These are phyloP conservation scores for Lytechinus pictus DNA, from an alignment of 35 echinoderm and acorn worm species.

Conservation along the genomic window DNA sequence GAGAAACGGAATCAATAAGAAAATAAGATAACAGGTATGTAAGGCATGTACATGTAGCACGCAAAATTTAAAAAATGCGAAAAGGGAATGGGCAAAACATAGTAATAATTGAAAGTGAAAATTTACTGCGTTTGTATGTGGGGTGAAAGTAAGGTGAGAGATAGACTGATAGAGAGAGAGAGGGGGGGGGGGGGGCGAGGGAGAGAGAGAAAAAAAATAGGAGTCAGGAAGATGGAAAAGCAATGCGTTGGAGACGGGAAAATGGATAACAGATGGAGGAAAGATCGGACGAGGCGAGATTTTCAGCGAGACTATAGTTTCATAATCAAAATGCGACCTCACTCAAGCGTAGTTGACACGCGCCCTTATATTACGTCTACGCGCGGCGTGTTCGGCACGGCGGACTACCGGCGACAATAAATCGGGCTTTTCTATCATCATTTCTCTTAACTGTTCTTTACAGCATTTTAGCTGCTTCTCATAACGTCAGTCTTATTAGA, in stretches of 20 bases:
- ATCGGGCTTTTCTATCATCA: background rate
- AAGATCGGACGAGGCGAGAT: background rate
- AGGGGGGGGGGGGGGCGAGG: background rate
- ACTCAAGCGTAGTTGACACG: background rate
- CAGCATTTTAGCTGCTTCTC: no score
- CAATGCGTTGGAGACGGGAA: background rate
- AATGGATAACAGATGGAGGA: slow-evolving; percentile 18
- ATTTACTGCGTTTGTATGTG: no score
- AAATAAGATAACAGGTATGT: no score
- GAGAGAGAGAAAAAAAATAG: background rate
- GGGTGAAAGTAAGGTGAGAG: background rate
- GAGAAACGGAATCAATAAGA: no score
- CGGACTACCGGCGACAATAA: background rate
- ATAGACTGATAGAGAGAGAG: background rate
- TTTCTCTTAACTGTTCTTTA: background rate
- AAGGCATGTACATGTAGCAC: no score
- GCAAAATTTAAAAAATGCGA: no score
- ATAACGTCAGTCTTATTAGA: no score
- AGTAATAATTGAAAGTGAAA: no score
- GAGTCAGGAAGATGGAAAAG: background rate
- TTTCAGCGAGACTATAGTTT: background rate
- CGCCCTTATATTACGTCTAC: background rate
- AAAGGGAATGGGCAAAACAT: no score
- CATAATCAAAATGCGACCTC: background rate
- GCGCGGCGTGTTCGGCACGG: background rate